Evolutionary conservation across 2,797 vertebrate genomes (phyloP), one percentile per base, ranked within the genome.

Genomic region (Craterocephalus amniculus): DNA sequence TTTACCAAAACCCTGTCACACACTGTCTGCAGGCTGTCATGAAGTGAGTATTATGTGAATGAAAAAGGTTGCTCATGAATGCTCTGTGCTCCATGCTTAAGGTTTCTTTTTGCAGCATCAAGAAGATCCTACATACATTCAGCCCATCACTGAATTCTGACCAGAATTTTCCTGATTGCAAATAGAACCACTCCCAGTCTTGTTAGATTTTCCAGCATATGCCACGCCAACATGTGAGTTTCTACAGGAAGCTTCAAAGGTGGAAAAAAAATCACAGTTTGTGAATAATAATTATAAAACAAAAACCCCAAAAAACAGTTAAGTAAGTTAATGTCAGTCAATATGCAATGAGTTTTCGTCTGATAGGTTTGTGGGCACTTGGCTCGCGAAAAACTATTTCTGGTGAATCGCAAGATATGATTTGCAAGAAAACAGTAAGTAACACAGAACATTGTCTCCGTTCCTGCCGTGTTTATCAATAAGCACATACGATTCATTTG

Each of bases 11-110:
- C 7, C 67, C 52, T 60, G 55, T 51, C 40, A 56, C 27, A 61
- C 24, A 48, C 16, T 60, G 56, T 67, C 72, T 76, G 63, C 61
- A 76, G 59, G 43, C 62, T 67, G 54, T 71, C 59, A 70, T 76
- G 70, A 83, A 45, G 66, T 51, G 20, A 55, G 51, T 29, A 76
- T 73, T 40, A 63, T 18, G 14, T 52, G 51, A 45, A 56, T 69
- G 57, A 76, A 52, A 79, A 75, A 34, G 61, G 49, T 38, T 52
- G 49, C 18, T 63, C 10, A 48, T 22, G 4, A 64, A 27, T 56
- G 36, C 40, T 63, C 65, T 57, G 27, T 48, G 20, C 14, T 29
- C 45, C 52, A 40, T 24, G 16, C 49, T 45, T 55, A 22, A 14
- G 16, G 58, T 71, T 72, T 80, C 14, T 45, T 7, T 45, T 79